Base-by-base conservation (phyloP, 2,113 vertebrate species). In the Thomomys bottae region DNA sequence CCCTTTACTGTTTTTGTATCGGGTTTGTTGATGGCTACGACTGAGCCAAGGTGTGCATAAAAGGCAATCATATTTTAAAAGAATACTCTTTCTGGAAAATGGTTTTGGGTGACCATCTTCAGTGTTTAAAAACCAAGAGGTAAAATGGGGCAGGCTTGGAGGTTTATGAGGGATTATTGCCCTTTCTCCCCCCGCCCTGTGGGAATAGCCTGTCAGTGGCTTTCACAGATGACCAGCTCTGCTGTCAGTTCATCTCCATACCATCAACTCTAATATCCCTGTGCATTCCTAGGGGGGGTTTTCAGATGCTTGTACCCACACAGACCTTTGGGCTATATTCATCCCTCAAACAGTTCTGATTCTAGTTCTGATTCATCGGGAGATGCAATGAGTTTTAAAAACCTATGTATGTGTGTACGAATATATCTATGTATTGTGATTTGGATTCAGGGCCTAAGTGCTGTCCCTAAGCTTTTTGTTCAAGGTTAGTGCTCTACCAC, bases 31-130 rank as follows among this genome's bases (percentile, higher is more conserved):
- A 78, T 76, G 8, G 38, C 40, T 78, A 92, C 85, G 59, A 42
- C 85, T 88, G 30, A 93, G 21, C 28, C 20, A 75, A 84, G 14
- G 3, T 84, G 14, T 64, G 91, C 92, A 66, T 86, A 40, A 91
- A 90, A 73, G 32, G n/a, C 2, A 49, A n/a, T n/a, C n/a, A 45
- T 40, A 88, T 32, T 54, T 76, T n/a, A 76, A 84, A 89, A 71
- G 11, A 0, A 59, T 49, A 45, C 12, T 42, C 20, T 89, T 92
- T 72, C 36, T 42, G 82, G 34, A 85, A 84, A 66, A 75, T 72
- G 38, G 10, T n/a, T 26, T 80, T 72, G n/a, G 4, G 72, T 14
- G 79, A 73, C 57, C 87, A 8, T 20, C 11, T 28, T 61, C 8
- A 24, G 42, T 67, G 38, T n/a, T 28, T 79, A n/a, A 61, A 84